Evolutionary conservation across 1,140 invertebrate genomes (phyloP), one percentile per base, ranked within the genome.

Genomic region (Drosophila kikkawai): DNA sequence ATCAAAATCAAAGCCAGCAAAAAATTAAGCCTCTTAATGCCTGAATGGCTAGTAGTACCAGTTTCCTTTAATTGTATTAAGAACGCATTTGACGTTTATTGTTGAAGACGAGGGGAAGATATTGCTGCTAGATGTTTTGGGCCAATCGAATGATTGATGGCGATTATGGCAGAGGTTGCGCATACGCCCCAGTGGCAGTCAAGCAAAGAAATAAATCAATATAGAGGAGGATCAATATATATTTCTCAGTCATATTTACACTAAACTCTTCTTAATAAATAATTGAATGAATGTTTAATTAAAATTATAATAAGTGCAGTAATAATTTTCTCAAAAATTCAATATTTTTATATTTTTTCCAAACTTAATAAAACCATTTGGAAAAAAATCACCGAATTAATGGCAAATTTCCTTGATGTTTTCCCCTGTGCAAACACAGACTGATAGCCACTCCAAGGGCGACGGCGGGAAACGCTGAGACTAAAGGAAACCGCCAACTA

Each of bases 11-110:
- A 32, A 58, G 60, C 39, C 34, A 34, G 50, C 78, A 83, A 84
- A 84, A 88, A 90, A 81, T 76, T 88, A 88, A 88, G 81, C 85
- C 85, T 85, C 85, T 88, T 88, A 88, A 79, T 70, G 76, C 80
- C 75, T 56, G 67, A 50, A 29, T 58, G 42, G 50, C 53, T 26
- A 39, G 34, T 45, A 60, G 44, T 58, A 74, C 66, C 61, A 58
- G 68, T 75, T 67, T 53, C 66, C 78, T 81, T 85, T 88, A 85
- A 90, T 88, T 88, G 70, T 90, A 88, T 90, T 85, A 75, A 56
- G 73, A 67, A 57, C 45, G 66, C 63, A 64, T 71, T 81, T 79
- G 85, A 88, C 84, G 73, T 88, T 90, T 79, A 84, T 84, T 76
- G 64, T 64, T 13, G 3, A 34, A 0, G 29, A 63, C 48, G 53